Conservation (phyloP, 2,113 vertebrate species). For the human region DNA sequence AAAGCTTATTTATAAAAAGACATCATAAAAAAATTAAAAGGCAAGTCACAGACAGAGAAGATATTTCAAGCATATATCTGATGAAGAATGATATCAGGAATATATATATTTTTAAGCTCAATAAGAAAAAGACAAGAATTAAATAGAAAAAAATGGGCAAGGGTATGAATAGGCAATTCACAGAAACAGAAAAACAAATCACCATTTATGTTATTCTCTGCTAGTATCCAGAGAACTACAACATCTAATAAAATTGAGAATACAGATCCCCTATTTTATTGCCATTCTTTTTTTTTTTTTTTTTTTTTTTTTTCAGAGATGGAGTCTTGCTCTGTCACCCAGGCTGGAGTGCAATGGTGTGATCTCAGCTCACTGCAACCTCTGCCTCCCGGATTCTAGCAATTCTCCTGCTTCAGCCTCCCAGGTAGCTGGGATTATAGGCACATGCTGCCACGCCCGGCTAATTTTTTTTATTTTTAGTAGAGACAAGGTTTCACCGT, state of each 20-base stretch:
- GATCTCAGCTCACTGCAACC: no score
- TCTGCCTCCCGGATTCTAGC: no score
- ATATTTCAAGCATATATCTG: slow-evolving; percentile 7
- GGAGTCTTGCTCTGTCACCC: no score
- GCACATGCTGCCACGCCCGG: no score
- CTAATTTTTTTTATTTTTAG: no score
- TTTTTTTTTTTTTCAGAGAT: no score
- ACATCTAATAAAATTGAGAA: not conserved
- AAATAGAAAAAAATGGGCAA: not conserved
- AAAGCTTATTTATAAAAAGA: not conserved
- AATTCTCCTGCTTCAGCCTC: no score
- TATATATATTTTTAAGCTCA: not conserved
- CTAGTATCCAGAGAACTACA: not conserved
- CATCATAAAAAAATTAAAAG: slow-evolving; percentile 18
- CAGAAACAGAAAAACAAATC: slow-evolving; percentile 1
- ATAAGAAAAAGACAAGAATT: slow-evolving; percentile 19
- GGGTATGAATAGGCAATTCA: not conserved
- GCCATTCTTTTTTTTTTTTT: not conserved
- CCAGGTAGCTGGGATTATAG: no score
- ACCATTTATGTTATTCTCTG: not conserved
- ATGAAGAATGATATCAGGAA: not conserved
- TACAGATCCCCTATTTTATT: not conserved
- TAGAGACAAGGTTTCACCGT: no score
- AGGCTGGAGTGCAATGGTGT: no score
- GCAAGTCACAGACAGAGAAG: not conserved